Base-by-base conservation (phyloP, 2,888 invertebrate genomes). In the Polietes domitor region DNA sequence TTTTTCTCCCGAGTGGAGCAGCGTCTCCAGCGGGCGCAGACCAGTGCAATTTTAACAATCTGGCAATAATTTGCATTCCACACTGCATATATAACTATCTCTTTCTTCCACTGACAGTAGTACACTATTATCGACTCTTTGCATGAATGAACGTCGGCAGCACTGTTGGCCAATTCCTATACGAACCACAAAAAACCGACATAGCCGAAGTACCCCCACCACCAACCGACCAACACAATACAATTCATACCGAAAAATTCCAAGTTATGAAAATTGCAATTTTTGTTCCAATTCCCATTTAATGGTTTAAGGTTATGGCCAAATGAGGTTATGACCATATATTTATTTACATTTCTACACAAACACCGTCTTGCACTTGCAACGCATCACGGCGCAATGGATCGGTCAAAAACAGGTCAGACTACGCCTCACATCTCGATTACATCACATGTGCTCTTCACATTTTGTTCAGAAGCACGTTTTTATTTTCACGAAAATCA, bases 261-360 rank as follows among this genome's bases (percentile, higher is more conserved):
- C 77, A 85, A 83, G 47, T 85, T 74, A 77, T 83, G 41, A 82
- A 83, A 61, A 78, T 82, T 85, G 68, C 63, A 87, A 87, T 75
- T 71, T 65, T 75, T 72, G 37, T 65, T 88, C 88, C 89, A 88
- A 88, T 86, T 87, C 87, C 87, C 87, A 87, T 86, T 86, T 86
- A 85, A 74, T 80, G 41, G 37, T 80, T 82, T 86, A 86, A 88
- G 87, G 87, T 87, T 88, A 88, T 88, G 88, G 85, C 82, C 81
- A 87, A 89, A 87, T 89, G 88, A 89, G 89, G 89, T 89, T 89
- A 89, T 89, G 89, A 83, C 80, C 73, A 85, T 88, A 89, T 91
- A 90, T 90, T 90, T 90, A 90, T 89, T 87, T 89, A 88, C 80
- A 79, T 63, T 73, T 70, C 55, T 37, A 15, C 32, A 74, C 50